Evolutionary conservation across 2,113 vertebrate genomes (phyloP), one percentile per base, ranked within the genome.

Genomic region (Gymnogyps californianus): DNA sequence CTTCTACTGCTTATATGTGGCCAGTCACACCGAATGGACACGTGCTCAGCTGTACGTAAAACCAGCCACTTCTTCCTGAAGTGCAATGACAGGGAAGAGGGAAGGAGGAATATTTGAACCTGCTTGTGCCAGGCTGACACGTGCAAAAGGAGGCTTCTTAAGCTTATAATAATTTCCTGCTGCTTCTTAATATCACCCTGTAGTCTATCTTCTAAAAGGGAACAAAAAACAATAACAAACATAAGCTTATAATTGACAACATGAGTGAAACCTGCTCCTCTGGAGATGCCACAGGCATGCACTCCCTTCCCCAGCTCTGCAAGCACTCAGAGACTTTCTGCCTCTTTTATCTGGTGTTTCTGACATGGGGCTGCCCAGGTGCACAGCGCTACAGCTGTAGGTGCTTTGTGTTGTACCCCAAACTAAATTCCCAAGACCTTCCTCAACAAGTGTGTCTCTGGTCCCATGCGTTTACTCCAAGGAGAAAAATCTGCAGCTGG

Each of bases 41-140:
- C 1, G 2, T 0, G 3, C 11, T 46, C 34, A 66, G 9, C 36
- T 69, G 58, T 29, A 10, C 0, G 0, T 44, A 66, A 66, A 80
- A 92, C n/a, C 4, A 61, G 42, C 55, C 40, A 29, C 29, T 46
- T 79, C 44, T 76, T 90, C 29, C 25, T 46, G 19, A 69, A 57
- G 28, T 22, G 15, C 7, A 76, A 26, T 18, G 24, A 49, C n/a
- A 67, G 32, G 6, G 58, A 62, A 82, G 34, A 52, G 24, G 24
- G 31, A 79, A 57, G 19, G 21, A 84, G 52, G 16, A 85, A n/a
- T 66, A 74, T 34, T 26, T 62, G 36, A 77, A 83, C 28, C 13
- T 80, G 28, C 17, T 70, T 65, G 17, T 80, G 62, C 13, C 61
- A 92, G 42, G 32, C 14, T 64, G 55, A 44, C 16, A 21, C 5